These are phyloP conservation scores for Trissolcus brochymenae DNA, from an alignment of 2,888 invertebrate species.

Conservation along the genomic window DNA sequence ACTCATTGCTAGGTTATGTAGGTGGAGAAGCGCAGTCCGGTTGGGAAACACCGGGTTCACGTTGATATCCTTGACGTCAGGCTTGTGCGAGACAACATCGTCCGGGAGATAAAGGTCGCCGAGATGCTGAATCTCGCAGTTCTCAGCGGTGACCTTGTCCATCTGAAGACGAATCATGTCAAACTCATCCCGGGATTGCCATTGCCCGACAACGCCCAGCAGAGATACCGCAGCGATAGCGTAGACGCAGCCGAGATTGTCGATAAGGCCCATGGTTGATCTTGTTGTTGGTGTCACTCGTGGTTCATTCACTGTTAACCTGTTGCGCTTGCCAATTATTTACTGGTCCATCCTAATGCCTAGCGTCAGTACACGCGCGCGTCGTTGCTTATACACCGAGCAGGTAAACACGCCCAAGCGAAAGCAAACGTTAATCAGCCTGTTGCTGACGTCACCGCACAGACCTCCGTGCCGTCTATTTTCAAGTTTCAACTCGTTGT, in stretches of 20 bases:
- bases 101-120: constrained; percentile 89
- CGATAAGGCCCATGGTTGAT: constrained; percentile 15
- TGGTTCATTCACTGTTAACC: constrained; percentile 19
- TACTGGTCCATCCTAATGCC: constrained; percentile 21
- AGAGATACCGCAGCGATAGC: constrained; percentile 62
- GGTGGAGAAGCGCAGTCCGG: constrained; percentile 92
- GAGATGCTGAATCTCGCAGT: constrained; percentile 92
- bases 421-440: constrained; percentile 42
- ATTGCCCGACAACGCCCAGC: constrained; percentile 88
- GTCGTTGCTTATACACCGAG: constrained; percentile 24
- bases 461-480: constrained; percentile 18
- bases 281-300: background rate
- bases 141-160: constrained; percentile 89
- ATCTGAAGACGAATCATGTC: constrained; percentile 91
- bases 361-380: constrained; percentile 23
- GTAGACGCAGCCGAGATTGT: constrained; percentile 14
- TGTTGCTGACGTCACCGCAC: constrained; percentile 46
- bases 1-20: constrained; percentile 97
- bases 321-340: constrained; percentile 4
- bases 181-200: constrained; percentile 93
- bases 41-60: constrained; percentile 97
- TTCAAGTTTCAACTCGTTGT: constrained; percentile 1
- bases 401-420: constrained; percentile 53
- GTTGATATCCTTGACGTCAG: constrained; percentile 95
- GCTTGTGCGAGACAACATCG: constrained; percentile 92